These are phyloP conservation scores for Rhysida immarginata DNA, from an alignment of 1,140 invertebrate genomes.

Conservation along the genomic window DNA sequence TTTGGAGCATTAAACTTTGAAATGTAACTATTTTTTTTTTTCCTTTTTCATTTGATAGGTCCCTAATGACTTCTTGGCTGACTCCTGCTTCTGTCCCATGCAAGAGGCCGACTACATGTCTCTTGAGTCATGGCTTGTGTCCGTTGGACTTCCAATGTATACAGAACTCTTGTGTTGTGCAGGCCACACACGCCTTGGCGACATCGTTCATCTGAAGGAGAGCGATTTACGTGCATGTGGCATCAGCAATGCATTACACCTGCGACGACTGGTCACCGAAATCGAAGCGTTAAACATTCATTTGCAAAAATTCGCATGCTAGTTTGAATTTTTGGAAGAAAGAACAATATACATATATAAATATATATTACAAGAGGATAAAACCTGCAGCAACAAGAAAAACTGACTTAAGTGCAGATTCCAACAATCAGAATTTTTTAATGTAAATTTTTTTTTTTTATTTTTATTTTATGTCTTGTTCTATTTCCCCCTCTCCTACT, in stretches of 20 bases:
- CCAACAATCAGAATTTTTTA: not conserved
- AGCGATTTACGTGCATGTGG: slow-evolving; percentile 15
- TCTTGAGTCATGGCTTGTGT: slow-evolving; percentile 29
- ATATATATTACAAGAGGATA: too few relatives aligned
- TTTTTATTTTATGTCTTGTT: too few relatives aligned
- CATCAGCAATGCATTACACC: slow-evolving; percentile 15
- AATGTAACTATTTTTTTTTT: slow-evolving; percentile 5
- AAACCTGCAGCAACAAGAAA: too few relatives aligned
- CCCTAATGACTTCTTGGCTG: slow-evolving; percentile 27
- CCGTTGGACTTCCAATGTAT: slow-evolving; percentile 33
- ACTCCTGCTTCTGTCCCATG: slow-evolving; percentile 22
- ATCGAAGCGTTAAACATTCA: slow-evolving; percentile 18
- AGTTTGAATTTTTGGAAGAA: too few relatives aligned
- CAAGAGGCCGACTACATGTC: slow-evolving; percentile 28
- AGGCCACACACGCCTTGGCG: slow-evolving; percentile 11
- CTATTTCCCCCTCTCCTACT: too few relatives aligned
- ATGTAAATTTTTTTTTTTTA: not conserved
- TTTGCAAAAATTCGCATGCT: slow-evolving; percentile 9
- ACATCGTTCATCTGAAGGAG: slow-evolving; percentile 15
- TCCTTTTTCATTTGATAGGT: slow-evolving; percentile 23
- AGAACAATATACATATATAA: too few relatives aligned
- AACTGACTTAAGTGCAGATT: too few relatives aligned
- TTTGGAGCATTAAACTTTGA: too few relatives aligned
- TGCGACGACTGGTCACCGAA: slow-evolving; percentile 16
- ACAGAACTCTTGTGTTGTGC: slow-evolving; percentile 15